Evolutionary conservation across 2,113 vertebrate species (phyloP), one percentile per base, ranked within the genome.

Genomic region (Oreocharis arfaki): DNA sequence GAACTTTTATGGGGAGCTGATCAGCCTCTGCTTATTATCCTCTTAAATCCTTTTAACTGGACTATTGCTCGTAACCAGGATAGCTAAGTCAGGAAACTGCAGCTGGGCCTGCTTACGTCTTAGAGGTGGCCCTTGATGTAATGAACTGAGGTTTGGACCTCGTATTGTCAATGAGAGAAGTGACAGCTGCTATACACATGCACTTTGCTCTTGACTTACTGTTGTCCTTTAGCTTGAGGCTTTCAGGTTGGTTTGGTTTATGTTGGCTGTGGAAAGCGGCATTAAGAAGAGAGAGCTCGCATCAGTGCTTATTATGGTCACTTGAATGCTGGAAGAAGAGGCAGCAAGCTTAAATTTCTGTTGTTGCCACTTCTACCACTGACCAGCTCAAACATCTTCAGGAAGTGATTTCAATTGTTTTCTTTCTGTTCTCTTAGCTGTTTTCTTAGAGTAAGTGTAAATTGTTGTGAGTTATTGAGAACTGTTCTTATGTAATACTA

Each of bases 221-320:
- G 9, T 73, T 87, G 64, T 77, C 50, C 55, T 96, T 96, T 70
- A 91, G 15, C 15, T 8, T 24, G 42, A 84, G 32, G 42, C 89
- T 74, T 92, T 86, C 42, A 35, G 24, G 13, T 57, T 71, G 35
- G 5, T 82, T 95, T 9, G 5, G 37, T 80, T 94, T 88, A 26
- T 55, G 33, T 27, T 85, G 52, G 21, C 42, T 74, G 27, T 74
- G 32, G 37, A 84, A 74, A 81, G 49, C 3, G 2, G 23, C 18
- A 46, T 50, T 14, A 57, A 65, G 44, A 74, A 56, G 33, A 69
- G 41, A 77, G 44, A 47, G 26, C n/a, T 94, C 8, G 4, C 10
- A 16, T 15, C 35, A 53, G 12, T 42, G 41, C 65, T 79, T 55
- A 11, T 44, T 89, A 65, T 57, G 39, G 8, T 65, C 1, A 1